phyloP scores from a whole-genome alignment of 2,888 invertebrate genomes.

The Drosophila multiciliata region DNA sequence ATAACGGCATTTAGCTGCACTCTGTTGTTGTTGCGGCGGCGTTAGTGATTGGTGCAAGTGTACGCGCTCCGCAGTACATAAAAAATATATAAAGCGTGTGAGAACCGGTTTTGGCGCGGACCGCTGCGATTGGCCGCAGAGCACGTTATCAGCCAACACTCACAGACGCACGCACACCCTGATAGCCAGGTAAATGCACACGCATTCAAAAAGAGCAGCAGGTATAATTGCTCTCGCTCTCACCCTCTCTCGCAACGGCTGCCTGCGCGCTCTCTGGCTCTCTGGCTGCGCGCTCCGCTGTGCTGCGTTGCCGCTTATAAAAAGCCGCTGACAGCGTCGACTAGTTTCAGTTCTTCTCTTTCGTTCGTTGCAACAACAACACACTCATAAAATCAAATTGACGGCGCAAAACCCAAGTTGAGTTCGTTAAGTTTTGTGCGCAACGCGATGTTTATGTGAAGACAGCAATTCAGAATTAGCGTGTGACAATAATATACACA shows the following conservation, averaged over 20 bases:
- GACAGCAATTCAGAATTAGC: conserved; percentile 34
- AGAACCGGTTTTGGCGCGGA: conserved; percentile 66
- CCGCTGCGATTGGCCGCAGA: conserved; percentile 61
- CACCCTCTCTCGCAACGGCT: conserved; percentile 4
- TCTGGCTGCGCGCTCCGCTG: conserved; percentile 51
- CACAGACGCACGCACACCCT: conserved; percentile 13
- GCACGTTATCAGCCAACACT: conserved; percentile 24
- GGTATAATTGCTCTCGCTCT: conserved; percentile 36
- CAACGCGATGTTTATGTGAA: conserved; percentile 60
- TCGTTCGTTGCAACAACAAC: conserved; percentile 52
- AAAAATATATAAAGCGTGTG: conserved; percentile 51
- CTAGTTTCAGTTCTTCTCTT: conserved; percentile 59
- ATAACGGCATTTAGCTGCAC: conserved; percentile 65
- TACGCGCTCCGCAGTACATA: conserved; percentile 69
- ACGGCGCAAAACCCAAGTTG: conserved; percentile 19
- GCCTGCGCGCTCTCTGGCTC: conserved; percentile 37
- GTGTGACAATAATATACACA: conserved; percentile 26
- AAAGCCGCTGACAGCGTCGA: conserved; percentile 32
- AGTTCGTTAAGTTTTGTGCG: conserved; percentile 50
- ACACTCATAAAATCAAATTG: conserved; percentile 19
- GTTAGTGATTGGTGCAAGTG: conserved; percentile 78
- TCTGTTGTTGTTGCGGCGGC: conserved; percentile 51
- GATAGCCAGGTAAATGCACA: conserved; percentile 13
- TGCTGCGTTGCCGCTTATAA: conserved; percentile 49
- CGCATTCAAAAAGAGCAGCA: conserved; percentile 21